Evolutionary conservation across 2,888 invertebrate species (phyloP).

Genomic region (Pedicia rivosa): DNA sequence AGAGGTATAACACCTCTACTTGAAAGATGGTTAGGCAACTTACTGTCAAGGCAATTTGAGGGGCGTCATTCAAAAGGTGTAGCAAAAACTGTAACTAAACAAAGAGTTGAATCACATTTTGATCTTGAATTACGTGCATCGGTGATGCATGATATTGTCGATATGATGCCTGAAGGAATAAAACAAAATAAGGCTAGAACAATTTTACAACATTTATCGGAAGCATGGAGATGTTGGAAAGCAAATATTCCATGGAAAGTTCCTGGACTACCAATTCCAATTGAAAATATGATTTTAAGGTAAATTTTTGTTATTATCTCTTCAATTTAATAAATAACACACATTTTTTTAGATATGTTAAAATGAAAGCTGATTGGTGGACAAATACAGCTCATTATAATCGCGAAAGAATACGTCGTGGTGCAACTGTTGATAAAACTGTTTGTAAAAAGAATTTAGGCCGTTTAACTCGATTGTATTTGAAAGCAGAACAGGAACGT

Average conservation of each 20-base stretch:
- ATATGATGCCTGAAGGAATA: slow-evolving; percentile 99
- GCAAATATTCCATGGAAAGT: slow-evolving; percentile 99
- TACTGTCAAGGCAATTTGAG: slow-evolving; percentile 96
- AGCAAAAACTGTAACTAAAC: slow-evolving; percentile 99
- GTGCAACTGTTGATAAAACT: slow-evolving; percentile 99
- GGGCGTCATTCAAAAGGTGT: slow-evolving; percentile 99
- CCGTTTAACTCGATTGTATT: slow-evolving; percentile 85
- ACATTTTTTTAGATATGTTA: slow-evolving; percentile 51
- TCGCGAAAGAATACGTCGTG: slow-evolving; percentile 92
- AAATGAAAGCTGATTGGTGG: slow-evolving; percentile 99
- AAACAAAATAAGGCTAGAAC: slow-evolving; percentile 99
- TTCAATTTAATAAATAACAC: neutral
- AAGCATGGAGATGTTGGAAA: slow-evolving; percentile 99
- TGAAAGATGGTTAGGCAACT: slow-evolving; percentile 98
- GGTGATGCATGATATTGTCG: slow-evolving; percentile 96
- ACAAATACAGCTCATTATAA: slow-evolving; percentile 99
- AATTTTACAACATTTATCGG: slow-evolving; percentile 95
- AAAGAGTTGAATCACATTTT: slow-evolving; percentile 98
- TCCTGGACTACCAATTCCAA: slow-evolving; percentile 95
- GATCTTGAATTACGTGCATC: slow-evolving; percentile 96
- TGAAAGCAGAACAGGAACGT: slow-evolving; percentile 96
- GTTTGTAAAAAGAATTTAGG: slow-evolving; percentile 99
- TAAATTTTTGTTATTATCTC: neutral
- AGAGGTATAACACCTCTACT: slow-evolving; percentile 94
- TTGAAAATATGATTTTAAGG: slow-evolving; percentile 99